A percentile compares a stretch with the other conserved stretches of the same genome.
phyloP scores from a whole-genome alignment of 2,797 vertebrate genomes.

The Aplochiton taeniatus region DNA sequence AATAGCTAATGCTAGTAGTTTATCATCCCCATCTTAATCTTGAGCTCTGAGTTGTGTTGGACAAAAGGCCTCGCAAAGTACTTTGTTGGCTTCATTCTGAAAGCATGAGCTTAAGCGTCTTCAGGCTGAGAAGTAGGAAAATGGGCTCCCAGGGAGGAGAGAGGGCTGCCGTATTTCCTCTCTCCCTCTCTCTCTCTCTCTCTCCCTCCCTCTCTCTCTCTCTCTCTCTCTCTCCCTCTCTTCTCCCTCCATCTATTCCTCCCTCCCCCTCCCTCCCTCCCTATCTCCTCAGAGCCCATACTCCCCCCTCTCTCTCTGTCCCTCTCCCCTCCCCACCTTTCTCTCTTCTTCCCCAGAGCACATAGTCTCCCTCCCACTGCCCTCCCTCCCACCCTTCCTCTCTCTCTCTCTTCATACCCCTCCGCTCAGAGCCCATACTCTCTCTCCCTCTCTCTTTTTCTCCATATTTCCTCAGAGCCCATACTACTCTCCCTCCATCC shows the following conservation, averaged over 20 bases:
- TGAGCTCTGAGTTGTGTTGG: no score
- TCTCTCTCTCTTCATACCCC: background rate
- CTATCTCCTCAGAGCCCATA: background rate
- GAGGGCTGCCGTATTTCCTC: no score
- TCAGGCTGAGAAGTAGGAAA: no score
- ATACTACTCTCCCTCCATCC: background rate
- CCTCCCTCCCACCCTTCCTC: background rate
- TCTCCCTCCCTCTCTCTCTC: background rate
- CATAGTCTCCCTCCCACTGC: background rate
- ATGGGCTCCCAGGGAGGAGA: no score
- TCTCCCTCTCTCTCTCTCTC: background rate
- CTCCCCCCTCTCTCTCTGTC: background rate
- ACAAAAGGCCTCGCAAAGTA: no score
- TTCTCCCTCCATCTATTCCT: background rate
- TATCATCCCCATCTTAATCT: no score
- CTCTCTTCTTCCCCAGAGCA: background rate
- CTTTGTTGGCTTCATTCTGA: no score
- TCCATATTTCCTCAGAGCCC: background rate
- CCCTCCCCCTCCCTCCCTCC: background rate
- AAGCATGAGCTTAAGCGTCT: no score
- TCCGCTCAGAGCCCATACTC: no score
- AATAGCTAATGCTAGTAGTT: no score
- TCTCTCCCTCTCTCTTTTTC: background rate
- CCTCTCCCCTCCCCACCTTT: background rate
- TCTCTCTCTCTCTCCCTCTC: background rate